Conservation (phyloP, 2,113 vertebrate genomes). For the Menidia beryllina region DNA sequence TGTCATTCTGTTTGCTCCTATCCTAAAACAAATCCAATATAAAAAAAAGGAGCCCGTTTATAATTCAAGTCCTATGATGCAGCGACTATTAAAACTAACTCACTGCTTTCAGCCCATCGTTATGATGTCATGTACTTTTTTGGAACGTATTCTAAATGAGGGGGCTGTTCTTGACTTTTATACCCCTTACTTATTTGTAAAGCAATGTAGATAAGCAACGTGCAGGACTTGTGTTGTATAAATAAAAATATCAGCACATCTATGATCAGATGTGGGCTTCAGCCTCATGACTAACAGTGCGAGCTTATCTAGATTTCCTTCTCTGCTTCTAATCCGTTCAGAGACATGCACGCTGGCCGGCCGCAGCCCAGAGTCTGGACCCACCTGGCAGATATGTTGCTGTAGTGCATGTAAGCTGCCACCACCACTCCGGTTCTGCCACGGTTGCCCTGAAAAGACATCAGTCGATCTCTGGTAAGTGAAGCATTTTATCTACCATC, state of each 20-base stretch:
- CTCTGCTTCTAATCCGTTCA: neutral
- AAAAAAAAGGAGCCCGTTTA: neutral
- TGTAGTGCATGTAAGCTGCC: constrained; percentile 98
- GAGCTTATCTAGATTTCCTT: constrained; percentile 14
- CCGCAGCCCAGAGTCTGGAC: neutral
- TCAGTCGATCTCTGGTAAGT: constrained; percentile 2
- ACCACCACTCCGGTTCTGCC: constrained; percentile 95
- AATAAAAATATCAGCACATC: neutral
- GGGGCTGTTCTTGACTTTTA: constrained; percentile 12
- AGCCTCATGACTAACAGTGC: constrained; percentile 43
- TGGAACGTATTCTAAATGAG: constrained; percentile 14
- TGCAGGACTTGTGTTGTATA: neutral
- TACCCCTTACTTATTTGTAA: neutral
- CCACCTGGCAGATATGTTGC: constrained; percentile 98
- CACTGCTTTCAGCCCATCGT: constrained; percentile 39
- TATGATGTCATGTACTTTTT: constrained; percentile 35
- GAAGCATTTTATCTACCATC: constrained; percentile 1
- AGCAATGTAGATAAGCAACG: neutral
- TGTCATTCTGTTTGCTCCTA: constrained; percentile 2
- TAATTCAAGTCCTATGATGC: constrained; percentile 34
- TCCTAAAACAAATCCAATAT: constrained; percentile 24
- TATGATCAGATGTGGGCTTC: constrained; percentile 12
- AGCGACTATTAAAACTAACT: constrained; percentile 15
- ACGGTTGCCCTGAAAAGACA: constrained; percentile 89
- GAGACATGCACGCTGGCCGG: neutral